Conservation (phyloP, 2,797 vertebrate species). For the Euphonia xanthogaster region DNA sequence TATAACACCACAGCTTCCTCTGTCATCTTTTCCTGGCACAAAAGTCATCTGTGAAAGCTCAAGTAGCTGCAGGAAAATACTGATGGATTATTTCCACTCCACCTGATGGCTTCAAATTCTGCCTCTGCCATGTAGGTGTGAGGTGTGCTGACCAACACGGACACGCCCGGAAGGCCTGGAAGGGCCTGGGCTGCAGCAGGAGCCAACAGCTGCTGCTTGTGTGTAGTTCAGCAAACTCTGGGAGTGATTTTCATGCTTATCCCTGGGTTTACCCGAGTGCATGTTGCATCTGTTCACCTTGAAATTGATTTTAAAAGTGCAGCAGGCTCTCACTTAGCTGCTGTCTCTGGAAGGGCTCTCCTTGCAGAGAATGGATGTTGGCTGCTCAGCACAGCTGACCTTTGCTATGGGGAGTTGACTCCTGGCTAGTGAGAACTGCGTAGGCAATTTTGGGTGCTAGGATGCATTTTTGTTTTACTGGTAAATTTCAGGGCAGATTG, state of each 20-base stretch:
- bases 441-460: not conserved
- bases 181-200: not conserved
- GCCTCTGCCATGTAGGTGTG: not conserved
- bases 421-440: not conserved
- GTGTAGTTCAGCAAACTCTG: not conserved
- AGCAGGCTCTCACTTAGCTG: not conserved
- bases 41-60: not conserved
- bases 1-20: not conserved
- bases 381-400: not conserved
- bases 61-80: not conserved
- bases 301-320: constrained; percentile 42
- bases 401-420: not conserved
- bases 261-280: rapidly evolving
- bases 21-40: not conserved
- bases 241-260: not conserved
- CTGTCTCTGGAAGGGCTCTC: not conserved
- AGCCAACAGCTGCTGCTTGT: not conserved
- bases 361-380: not conserved
- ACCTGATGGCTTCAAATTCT: not conserved
- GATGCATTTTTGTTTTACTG: not conserved
- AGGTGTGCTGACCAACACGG: not conserved
- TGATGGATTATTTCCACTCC: not conserved
- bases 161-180: not conserved
- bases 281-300: constrained; percentile 41
- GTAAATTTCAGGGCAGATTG: not conserved